phyloP scores from a whole-genome alignment of 2,888 invertebrate genomes.

The Actias luna region DNA sequence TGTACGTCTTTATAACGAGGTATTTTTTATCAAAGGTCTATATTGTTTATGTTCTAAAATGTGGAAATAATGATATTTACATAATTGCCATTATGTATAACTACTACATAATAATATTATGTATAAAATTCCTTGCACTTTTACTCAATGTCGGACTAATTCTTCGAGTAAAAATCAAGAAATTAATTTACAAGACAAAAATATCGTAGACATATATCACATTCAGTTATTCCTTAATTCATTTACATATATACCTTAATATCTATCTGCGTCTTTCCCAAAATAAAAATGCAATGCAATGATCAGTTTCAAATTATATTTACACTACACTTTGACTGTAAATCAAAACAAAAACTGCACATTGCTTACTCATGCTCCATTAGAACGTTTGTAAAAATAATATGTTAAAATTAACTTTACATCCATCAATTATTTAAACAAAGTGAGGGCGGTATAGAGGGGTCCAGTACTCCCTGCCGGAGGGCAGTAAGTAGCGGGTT shows the following conservation, averaged over 20 bases:
- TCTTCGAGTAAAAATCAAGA: constrained; percentile 54
- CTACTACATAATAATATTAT: neutral
- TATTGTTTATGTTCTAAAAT: neutral
- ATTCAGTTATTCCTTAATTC: constrained; percentile 12
- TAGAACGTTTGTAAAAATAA: neutral
- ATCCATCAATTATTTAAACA: constrained; percentile 32
- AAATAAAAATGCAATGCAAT: no score
- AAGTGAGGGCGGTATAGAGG: constrained; percentile 48
- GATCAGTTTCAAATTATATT: neutral
- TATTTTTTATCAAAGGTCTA: neutral
- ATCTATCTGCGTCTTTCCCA: neutral
- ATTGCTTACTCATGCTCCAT: neutral
- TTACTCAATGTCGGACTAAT: constrained; percentile 38
- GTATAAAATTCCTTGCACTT: constrained; percentile 39
- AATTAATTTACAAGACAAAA: constrained; percentile 21
- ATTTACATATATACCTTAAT: neutral
- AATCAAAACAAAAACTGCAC: neutral
- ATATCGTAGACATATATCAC: constrained; percentile 14
- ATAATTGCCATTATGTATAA: neutral
- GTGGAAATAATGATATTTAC: neutral
- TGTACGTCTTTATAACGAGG: neutral
- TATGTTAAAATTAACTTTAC: neutral
- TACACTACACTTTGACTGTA: neutral
- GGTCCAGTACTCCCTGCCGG: constrained; percentile 60
- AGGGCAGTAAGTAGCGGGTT: constrained; percentile 86